Base-by-base conservation (phyloP, 2,888 invertebrate genomes). In the Eupithecia inturbata region DNA sequence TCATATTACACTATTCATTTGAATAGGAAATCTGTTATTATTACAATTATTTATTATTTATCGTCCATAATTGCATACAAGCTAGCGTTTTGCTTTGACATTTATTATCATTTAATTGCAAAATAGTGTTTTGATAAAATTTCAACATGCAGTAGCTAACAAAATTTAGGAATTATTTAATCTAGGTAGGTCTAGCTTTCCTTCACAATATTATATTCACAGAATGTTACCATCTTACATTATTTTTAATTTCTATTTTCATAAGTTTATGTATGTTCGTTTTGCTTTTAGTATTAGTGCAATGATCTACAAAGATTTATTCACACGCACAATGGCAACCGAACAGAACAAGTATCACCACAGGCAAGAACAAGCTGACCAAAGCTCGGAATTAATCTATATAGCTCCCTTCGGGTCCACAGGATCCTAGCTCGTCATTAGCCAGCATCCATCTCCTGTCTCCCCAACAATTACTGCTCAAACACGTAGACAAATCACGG, bases 381-480 rank as follows among this genome's bases (percentile, higher is more conserved):
- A 57, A 22, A 57, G n/a, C 57, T 57, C 53, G 22, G 53, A 53
- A 53, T n/a, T n/a, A n/a, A n/a, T n/a, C n/a, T n/a, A n/a, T n/a
- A n/a, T 53, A 22, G 12, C 12, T 53, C 26, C 26, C 57, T 57
- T 26, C 57, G 26, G 53, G 57, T 14, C 14, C 26, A 31, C 66
- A 69, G 73, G 71, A 68, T 73, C 73, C 71, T 70, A 72, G 70
- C 78, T 75, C 81, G 77, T 85, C 87, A 88, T 88, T 88, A 88
- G 78, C 78, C 78, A 78, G 85, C 88, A 91, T 91, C 87, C 83
- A 89, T 91, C 91, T 88, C 89, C 89, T 88, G 89, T 89, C 90
- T 82, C 81, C 80, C 82, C 75, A 79, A 86, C 89, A 89, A 91
- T 90, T 89, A 89, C 85, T 85, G 84, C 85, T 85, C 85, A 81